Conservation (phyloP, 2,888 invertebrate species). For the Carabus problematicus region DNA sequence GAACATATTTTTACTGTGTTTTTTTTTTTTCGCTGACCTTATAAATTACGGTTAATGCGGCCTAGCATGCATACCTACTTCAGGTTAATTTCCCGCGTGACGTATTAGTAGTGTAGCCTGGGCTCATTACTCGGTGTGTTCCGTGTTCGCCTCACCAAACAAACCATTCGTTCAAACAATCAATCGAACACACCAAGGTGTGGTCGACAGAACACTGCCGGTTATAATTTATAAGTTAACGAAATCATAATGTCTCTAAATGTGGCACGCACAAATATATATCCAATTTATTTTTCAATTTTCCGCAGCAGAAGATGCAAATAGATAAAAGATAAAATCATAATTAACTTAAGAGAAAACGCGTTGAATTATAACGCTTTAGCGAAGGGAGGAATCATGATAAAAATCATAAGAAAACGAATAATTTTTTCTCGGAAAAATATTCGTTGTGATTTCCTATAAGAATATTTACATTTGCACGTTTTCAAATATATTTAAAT, state of each 20-base stretch:
- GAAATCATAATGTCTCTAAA: constrained; percentile 33
- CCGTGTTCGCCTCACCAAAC: constrained; percentile 16
- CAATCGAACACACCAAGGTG: constrained; percentile 37
- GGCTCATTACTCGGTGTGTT: constrained; percentile 6
- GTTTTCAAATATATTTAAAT: no score
- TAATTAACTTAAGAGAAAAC: constrained; percentile 21
- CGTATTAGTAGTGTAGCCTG: constrained; percentile 30
- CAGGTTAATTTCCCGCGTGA: constrained; percentile 39
- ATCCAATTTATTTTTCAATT: constrained; percentile 41
- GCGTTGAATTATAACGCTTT: constrained; percentile 5
- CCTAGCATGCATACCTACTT: constrained; percentile 34
- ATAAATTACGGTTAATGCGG: constrained; percentile 17
- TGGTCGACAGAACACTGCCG: constrained; percentile 17
- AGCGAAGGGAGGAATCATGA: constrained; percentile 1
- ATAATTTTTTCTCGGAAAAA: neutral
- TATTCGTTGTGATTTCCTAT: no score
- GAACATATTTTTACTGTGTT: no score
- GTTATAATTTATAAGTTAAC: constrained; percentile 35
- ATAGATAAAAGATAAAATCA: constrained; percentile 34
- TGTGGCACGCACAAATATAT: constrained; percentile 24
- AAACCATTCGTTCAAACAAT: constrained; percentile 2
- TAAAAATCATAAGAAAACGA: constrained; percentile 9
- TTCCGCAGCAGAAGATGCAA: constrained; percentile 23
- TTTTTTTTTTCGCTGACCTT: no score
- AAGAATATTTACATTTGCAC: no score